Evolutionary conservation across 2,888 invertebrate genomes (phyloP).

Genomic region (Abrostola tripartita): DNA sequence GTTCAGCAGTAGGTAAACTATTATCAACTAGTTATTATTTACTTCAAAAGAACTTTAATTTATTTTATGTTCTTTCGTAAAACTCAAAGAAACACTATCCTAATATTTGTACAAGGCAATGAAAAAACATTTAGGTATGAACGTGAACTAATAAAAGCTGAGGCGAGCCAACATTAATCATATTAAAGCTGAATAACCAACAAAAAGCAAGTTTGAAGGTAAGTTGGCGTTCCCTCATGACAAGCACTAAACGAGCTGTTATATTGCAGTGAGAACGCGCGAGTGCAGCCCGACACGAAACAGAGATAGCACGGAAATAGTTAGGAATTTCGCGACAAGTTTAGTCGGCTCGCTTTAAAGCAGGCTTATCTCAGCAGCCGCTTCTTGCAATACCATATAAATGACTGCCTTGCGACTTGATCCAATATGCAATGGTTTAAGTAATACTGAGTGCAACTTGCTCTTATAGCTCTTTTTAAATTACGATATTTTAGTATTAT

Average conservation of each 20-base stretch:
- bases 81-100: background rate
- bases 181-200: slow-evolving; percentile 16
- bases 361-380: slow-evolving; percentile 63
- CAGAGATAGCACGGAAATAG: slow-evolving; percentile 57
- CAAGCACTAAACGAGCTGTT: slow-evolving; percentile 40
- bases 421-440: slow-evolving; percentile 30
- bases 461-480: background rate
- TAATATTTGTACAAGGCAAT: background rate
- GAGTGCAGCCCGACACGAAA: slow-evolving; percentile 54
- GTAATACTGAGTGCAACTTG: background rate
- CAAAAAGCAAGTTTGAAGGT: slow-evolving; percentile 20
- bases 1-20: too few relatives aligned
- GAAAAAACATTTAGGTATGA: background rate
- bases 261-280: slow-evolving; percentile 40
- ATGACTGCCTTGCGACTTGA: slow-evolving; percentile 53
- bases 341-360: slow-evolving; percentile 57
- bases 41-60: background rate
- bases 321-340: slow-evolving; percentile 64
- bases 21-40: background rate
- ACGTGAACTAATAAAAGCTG: background rate
- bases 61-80: background rate
- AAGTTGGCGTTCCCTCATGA: slow-evolving; percentile 24
- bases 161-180: slow-evolving; percentile 22
- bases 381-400: slow-evolving; percentile 53
- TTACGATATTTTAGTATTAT: too few relatives aligned